Conservation (phyloP, 1,140 invertebrate species). For the Charaxes varanes region DNA sequence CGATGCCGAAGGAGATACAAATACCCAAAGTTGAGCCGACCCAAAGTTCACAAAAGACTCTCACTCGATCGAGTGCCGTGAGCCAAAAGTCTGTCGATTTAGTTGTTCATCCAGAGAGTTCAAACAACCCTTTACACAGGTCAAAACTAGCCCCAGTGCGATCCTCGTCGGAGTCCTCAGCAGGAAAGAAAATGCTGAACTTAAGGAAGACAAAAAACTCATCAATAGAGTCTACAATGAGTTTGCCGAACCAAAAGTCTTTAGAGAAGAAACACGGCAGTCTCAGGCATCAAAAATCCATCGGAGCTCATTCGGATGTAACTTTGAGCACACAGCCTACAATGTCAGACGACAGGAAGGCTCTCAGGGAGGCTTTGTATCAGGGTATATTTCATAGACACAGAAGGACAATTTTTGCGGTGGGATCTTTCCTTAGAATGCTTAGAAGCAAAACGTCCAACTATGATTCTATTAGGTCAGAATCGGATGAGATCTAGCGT, state of each 20-base stretch:
- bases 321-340: slow-evolving; percentile 72
- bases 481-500: slow-evolving; percentile 73
- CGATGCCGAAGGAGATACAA: slow-evolving; percentile 48
- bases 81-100: slow-evolving; percentile 76
- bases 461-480: slow-evolving; percentile 83
- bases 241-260: slow-evolving; percentile 70
- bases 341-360: slow-evolving; percentile 81
- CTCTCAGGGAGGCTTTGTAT: slow-evolving; percentile 84
- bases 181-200: slow-evolving; percentile 61
- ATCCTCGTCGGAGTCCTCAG: slow-evolving; percentile 61
- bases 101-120: slow-evolving; percentile 52
- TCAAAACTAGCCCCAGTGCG: slow-evolving; percentile 64
- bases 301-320: slow-evolving; percentile 68
- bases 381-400: slow-evolving; percentile 88
- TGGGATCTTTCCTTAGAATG: slow-evolving; percentile 87
- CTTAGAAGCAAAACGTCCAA: slow-evolving; percentile 86
- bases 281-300: slow-evolving; percentile 64
- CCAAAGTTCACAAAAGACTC: slow-evolving; percentile 44
- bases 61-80: slow-evolving; percentile 72
- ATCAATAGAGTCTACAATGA: slow-evolving; percentile 72
- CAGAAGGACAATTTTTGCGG: slow-evolving; percentile 84
- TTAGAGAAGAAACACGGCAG: slow-evolving; percentile 69
- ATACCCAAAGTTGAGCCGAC: slow-evolving; percentile 49
- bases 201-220: slow-evolving; percentile 69
- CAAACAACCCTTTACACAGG: slow-evolving; percentile 63